These are phyloP conservation scores for Neelides folsomi DNA, from an alignment of 2,888 invertebrate species.

Conservation along the genomic window DNA sequence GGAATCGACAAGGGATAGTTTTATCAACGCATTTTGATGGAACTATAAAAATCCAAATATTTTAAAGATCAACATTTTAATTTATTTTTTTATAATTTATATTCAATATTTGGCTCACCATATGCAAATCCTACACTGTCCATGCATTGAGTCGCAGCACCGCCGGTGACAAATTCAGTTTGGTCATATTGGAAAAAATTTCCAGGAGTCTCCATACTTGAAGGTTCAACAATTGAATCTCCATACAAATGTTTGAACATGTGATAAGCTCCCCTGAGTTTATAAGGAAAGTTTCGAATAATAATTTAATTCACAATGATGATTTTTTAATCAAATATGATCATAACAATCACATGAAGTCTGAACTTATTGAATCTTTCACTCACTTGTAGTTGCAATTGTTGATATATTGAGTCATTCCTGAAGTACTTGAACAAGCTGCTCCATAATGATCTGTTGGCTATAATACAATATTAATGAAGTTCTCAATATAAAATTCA, in stretches of 20 bases:
- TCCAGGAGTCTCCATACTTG: constrained; percentile 10
- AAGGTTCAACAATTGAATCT: constrained; percentile 15
- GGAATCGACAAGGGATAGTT: constrained; percentile 16
- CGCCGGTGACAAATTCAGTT: constrained; percentile 16
- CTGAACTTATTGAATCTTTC: too few species aligned
- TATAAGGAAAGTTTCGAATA: neutral
- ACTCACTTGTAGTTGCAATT: constrained; percentile 32
- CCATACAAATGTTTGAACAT: constrained; percentile 33
- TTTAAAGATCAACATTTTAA: too few species aligned
- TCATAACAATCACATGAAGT: too few species aligned
- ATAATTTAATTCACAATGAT: too few species aligned
- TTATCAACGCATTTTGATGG: constrained; percentile 21
- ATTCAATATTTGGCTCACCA: neutral
- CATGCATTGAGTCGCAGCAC: constrained; percentile 14
- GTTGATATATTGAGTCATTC: constrained; percentile 32
- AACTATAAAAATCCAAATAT: constrained; percentile 1
- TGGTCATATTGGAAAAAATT: constrained; percentile 18
- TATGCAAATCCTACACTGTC: constrained; percentile 20
- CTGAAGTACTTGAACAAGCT: constrained; percentile 18
- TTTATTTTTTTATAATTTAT: too few species aligned
- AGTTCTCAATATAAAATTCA: too few species aligned
- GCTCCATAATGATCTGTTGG: constrained; percentile 33
- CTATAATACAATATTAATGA: constrained; percentile 19
- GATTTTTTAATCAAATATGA: too few species aligned
- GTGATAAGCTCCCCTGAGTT: constrained; percentile 30